phyloP scores from a whole-genome alignment of 2,888 invertebrate species.

The Agrotis segetum region DNA sequence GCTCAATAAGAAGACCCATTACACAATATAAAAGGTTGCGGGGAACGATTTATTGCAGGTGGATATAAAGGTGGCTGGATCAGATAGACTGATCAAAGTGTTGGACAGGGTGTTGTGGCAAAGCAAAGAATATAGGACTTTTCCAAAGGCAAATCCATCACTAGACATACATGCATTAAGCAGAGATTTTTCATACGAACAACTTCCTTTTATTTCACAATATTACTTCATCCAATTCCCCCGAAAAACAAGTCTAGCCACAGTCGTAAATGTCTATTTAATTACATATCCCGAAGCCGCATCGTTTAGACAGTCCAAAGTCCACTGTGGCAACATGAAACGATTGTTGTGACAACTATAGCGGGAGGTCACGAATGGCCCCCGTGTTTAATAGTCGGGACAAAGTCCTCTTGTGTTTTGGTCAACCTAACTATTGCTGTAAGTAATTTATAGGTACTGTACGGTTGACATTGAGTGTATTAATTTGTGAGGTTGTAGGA shows the following conservation, averaged over 20 bases:
- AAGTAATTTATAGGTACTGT: slow-evolving; percentile 18
- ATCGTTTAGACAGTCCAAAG: slow-evolving; percentile 39
- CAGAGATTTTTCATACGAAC: not conserved
- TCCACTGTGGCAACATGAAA: slow-evolving; percentile 25
- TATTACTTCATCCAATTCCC: not conserved
- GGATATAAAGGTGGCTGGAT: not conserved
- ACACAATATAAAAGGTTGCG: too few relatives aligned
- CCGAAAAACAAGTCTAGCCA: slow-evolving; percentile 4
- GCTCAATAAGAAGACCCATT: too few relatives aligned
- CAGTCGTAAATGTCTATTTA: slow-evolving; percentile 24
- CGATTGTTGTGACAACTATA: slow-evolving; percentile 28
- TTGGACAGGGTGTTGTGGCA: not conserved
- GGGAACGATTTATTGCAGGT: too few relatives aligned
- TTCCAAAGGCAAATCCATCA: not conserved
- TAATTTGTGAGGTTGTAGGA: not conserved
- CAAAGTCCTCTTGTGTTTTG: slow-evolving; percentile 50
- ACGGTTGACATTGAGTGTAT: slow-evolving; percentile 24
- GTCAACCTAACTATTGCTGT: slow-evolving; percentile 1
- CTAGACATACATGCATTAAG: not conserved
- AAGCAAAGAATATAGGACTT: too few relatives aligned
- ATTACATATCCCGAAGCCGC: slow-evolving; percentile 15
- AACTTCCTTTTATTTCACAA: not conserved
- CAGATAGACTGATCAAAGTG: not conserved
- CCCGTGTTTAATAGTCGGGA: slow-evolving; percentile 27
- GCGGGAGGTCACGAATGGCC: slow-evolving; percentile 37